Evolutionary conservation across 2,113 vertebrate species (phyloP), one percentile per base, ranked within the genome.

Genomic region (Polypterus senegalus): DNA sequence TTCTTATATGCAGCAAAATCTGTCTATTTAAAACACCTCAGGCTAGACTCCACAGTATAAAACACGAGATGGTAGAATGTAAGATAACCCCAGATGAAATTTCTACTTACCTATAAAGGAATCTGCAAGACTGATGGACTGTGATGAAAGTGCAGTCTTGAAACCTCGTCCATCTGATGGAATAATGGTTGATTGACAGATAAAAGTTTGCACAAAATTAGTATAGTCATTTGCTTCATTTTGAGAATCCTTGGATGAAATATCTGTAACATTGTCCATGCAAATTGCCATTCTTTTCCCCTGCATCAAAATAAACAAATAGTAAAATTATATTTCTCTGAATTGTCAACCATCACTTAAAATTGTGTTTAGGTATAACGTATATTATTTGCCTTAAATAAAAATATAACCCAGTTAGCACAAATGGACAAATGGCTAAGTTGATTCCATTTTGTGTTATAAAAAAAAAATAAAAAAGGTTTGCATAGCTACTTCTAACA

Each of bases 111-210:
- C 97, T 54, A 95, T 77, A 72, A 98, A 97, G 0, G 74, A 83
- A 75, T 98, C 92, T 3, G 92, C 95, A 66, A 97, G 78, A 72
- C 89, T 94, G 78, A 94, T 94, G 65, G 97, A 96, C 66, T 99
- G 97, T 4, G 95, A 93, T 46, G 97, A 89, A 48, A 98, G 74
- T 1, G 91, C 92, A 5, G 89, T 91, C 65, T 88, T 85, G 79
- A 98, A 94, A 59, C 95, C 91, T 70, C 91, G 89, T 69, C 92
- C 94, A 67, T 89, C 92, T 0, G 97, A 92, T 0, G 95, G 97
- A 73, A 99, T 96, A 73, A 99, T 89, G 2, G 95, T 98, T 54
- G 95, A 97, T 65, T 95, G 94, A 71, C 97, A 99, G 60, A 97
- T 86, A 78, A 97, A 97, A 49, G 91, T 82, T 69, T 89, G 86